Base-by-base conservation (phyloP, 2,797 vertebrate genomes). In the Prunella strophiata region DNA sequence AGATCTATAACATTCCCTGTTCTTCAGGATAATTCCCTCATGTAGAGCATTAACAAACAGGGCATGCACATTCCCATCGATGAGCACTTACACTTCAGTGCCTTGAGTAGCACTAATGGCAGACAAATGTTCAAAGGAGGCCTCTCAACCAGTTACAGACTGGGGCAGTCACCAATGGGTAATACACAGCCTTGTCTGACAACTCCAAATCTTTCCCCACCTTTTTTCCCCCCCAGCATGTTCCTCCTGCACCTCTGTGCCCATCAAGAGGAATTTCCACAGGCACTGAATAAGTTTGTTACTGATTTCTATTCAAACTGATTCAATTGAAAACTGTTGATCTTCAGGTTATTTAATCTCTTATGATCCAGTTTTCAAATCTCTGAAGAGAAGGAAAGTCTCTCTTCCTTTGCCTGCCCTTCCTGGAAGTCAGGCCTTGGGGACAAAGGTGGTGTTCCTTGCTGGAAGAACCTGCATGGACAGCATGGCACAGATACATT, bases 1-100 rank as follows among this genome's bases (percentile, higher is more conserved):
- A 94, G 83, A 94, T 91, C 93, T 93, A 12, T 93, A 93, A 48
- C 54, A 29, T 94, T 93, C 95, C 88, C 85, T 47, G 1, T 90
- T 94, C 89, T 94, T 88, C 80, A 1, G 2, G 74, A 65, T 91
- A 91, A 95, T 86, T 96, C 95, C 91, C 88, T 73, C 29, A 72
- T 90, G 94, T 74, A 42, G 74, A 77, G 67, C 89, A 91, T 94
- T 94, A 94, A 80, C 91, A 94, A 95, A 94, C 94, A 94, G 88
- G 93, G 83, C 92, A 93, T 94, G 93, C 77, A 93, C 38, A 1
- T 93, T 82, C 52, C 89, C 80, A 71, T 93, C 50, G 3, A 91
- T 85, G 91, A 93, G 92, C 80, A 77, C 91, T 95, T 59, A 71
- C 95, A 94, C 95, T 87, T 73, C 89, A 93, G 85, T 79, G 89